phyloP scores from a whole-genome alignment of 1,140 invertebrate species.

The Aphis gossypii region DNA sequence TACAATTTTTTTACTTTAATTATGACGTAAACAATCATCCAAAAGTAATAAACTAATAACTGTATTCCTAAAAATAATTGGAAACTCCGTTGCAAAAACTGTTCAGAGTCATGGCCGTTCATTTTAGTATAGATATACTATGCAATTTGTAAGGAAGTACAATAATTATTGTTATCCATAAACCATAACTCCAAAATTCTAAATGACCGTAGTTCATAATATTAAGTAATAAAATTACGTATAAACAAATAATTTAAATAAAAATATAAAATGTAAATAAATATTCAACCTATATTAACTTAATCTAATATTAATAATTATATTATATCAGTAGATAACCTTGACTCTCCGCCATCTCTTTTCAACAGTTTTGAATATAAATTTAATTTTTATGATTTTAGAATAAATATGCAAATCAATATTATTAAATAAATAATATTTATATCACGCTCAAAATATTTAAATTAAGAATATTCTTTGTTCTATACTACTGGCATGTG shows the following conservation, averaged over 20 bases:
- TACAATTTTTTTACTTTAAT: background rate
- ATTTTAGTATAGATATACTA: background rate
- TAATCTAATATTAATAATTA: background rate
- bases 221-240: background rate
- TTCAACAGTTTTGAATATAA: background rate
- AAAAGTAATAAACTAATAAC: background rate
- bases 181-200: background rate
- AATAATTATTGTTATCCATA: background rate
- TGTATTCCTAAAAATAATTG: background rate
- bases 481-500: background rate
- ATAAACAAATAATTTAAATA: background rate
- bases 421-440: background rate
- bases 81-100: background rate
- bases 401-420: background rate
- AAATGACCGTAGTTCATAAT: background rate
- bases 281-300: background rate
- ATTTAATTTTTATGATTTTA: background rate
- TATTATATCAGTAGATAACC: background rate
- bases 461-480: background rate
- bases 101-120: constrained; percentile 26
- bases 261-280: background rate
- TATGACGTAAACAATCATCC: background rate
- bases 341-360: background rate
- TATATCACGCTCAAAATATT: background rate
- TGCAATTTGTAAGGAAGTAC: background rate